phyloP scores from a whole-genome alignment of 2,797 vertebrate species.

The Trematomus bernacchii region DNA sequence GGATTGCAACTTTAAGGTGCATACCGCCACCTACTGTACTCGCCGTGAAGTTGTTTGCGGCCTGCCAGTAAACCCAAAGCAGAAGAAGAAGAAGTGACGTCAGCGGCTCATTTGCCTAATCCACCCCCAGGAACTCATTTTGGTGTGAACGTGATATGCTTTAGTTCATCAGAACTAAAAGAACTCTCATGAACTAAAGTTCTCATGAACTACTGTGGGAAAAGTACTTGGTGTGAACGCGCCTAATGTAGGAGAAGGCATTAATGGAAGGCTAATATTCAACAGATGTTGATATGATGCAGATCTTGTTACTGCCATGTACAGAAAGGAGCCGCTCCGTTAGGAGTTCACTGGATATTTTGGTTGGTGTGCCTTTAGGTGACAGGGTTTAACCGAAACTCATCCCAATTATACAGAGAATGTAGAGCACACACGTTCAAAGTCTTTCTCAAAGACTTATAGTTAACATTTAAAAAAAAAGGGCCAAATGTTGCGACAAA shows the following conservation, averaged over 20 bases:
- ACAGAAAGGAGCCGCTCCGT: slow-evolving; percentile 43
- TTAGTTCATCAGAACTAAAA: too few species aligned
- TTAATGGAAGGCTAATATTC: slow-evolving; percentile 15
- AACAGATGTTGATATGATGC: slow-evolving; percentile 27
- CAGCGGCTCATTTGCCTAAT: too few species aligned
- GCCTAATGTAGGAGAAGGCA: background rate
- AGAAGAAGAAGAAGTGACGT: too few species aligned
- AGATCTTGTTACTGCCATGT: slow-evolving; percentile 49
- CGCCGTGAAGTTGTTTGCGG: too few species aligned
- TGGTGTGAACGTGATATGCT: too few species aligned
- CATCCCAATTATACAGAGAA: background rate
- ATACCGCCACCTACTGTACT: too few species aligned
- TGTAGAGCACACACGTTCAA: background rate
- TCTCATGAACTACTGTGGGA: too few species aligned
- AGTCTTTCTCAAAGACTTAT: background rate
- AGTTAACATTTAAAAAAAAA: background rate
- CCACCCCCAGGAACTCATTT: too few species aligned
- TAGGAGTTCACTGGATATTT: slow-evolving; percentile 23
- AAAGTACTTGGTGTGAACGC: too few species aligned
- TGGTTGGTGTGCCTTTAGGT: slow-evolving; percentile 17
- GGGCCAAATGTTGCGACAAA: background rate
- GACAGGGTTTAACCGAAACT: background rate
- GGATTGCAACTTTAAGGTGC: too few species aligned
- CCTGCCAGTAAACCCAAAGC: too few species aligned
- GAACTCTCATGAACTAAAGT: too few species aligned